Evolutionary conservation across 2,888 invertebrate species (phyloP), one percentile per base, ranked within the genome.

Genomic region (Drosophila flavopinicola): DNA sequence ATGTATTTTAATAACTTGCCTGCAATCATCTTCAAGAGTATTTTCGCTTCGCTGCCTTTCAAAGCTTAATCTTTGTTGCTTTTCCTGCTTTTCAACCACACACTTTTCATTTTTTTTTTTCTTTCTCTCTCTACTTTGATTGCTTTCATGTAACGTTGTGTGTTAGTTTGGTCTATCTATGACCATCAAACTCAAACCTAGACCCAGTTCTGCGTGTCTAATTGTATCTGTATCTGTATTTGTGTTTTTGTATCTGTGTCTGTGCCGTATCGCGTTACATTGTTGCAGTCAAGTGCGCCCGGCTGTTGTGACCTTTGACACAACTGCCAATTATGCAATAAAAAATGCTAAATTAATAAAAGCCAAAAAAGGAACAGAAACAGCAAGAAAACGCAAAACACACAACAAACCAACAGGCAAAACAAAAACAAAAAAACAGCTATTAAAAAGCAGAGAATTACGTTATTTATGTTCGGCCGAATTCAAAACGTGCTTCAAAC

Each of bases 261-360:
- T 38, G 38, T 32, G 32, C 27, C 68, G 44, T 32, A n/a, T 29
- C 49, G 52, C 47, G 56, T 44, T 52, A 42, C 47, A 1, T 44
- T 17, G 33, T 24, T 52, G 65, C 51, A 67, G 29, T 68, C 38
- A 67, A 67, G 74, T 68, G 58, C 38, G 20, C 39, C 39, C 25
- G 57, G n/a, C 20, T 47, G 49, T 48, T 69, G 13, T 70, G 60
- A 78, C 75, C 60, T 66, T 70, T 61, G 71, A 66, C 66, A 71
- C 51, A 73, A 74, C 74, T 73, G 77, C 48, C 75, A 75, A 75
- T 75, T 75, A 75, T 73, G 75, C 64, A 75, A 75, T 75, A 66
- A 73, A 69, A 72, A 76, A 76, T 71, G 57, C 59, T 57, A 71
- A 74, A 75, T 75, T 74, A 74, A 71, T 74, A 75, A 75, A 61